A percentile compares a stretch with the other conserved stretches of the same genome.
Conservation (phyloP, 1,140 invertebrate genomes). For the Amphibalanus amphitrite region DNA sequence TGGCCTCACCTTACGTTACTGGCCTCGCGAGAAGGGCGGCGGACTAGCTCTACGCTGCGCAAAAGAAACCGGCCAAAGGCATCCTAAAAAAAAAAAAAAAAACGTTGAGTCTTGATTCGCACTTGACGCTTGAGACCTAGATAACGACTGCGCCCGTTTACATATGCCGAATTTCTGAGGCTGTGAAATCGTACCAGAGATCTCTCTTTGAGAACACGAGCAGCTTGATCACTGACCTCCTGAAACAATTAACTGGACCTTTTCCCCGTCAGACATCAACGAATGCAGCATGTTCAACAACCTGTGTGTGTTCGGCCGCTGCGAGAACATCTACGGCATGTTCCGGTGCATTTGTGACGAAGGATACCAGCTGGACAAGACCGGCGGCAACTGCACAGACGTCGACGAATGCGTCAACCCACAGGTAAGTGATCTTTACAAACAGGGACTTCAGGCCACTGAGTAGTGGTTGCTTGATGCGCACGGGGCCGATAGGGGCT, state of each 20-base stretch:
- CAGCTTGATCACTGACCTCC: neutral
- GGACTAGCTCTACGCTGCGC: too few relatives aligned
- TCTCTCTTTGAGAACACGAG: neutral
- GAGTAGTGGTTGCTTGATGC: too few relatives aligned
- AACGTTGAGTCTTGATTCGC: neutral
- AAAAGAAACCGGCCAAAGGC: too few relatives aligned
- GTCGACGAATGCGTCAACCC: conserved; percentile 42
- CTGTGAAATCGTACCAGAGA: neutral
- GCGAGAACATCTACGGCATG: conserved; percentile 75
- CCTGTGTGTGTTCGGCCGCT: conserved; percentile 64
- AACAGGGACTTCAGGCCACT: too few relatives aligned
- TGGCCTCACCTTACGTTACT: too few relatives aligned
- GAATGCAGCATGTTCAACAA: conserved; percentile 78
- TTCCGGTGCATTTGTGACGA: conserved; percentile 41
- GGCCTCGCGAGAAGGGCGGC: too few relatives aligned
- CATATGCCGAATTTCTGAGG: neutral
- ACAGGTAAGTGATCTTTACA: conserved; percentile 38
- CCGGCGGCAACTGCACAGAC: conserved; percentile 36
- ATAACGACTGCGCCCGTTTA: neutral
- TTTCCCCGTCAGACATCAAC: conserved; percentile 48
- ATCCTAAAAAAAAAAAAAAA: too few relatives aligned
- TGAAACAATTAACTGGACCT: conserved; percentile 15
- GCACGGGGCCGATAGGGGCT: too few relatives aligned
- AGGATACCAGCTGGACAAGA: conserved; percentile 29
- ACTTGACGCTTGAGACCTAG: neutral